These are phyloP conservation scores for Chitala chitala DNA, from an alignment of 2,113 vertebrate species.

Conservation along the genomic window DNA sequence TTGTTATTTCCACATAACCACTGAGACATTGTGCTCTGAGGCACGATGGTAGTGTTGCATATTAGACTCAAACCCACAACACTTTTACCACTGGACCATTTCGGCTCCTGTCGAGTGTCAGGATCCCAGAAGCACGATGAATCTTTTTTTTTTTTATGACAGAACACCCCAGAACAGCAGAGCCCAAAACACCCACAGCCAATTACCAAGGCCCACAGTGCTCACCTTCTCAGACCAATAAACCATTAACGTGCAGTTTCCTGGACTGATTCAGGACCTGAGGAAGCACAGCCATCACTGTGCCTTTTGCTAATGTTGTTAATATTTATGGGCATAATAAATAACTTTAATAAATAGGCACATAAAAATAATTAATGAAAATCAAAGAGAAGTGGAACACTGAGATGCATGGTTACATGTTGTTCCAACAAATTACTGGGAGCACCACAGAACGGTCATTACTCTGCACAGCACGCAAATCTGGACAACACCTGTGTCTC, in stretches of 20 bases:
- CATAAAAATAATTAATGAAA: slow-evolving; percentile 75
- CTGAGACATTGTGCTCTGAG: not conserved
- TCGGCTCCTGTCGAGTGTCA: not conserved
- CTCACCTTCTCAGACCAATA: slow-evolving; percentile 39
- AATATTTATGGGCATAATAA: slow-evolving; percentile 93
- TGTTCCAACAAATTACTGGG: slow-evolving; percentile 88
- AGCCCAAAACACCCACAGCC: slow-evolving; percentile 11
- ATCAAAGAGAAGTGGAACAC: slow-evolving; percentile 71
- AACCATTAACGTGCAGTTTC: slow-evolving; percentile 52
- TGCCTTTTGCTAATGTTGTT: slow-evolving; percentile 73
- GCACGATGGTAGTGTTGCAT: not conserved
- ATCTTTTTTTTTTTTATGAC: not conserved
- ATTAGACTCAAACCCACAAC: slow-evolving; percentile 8
- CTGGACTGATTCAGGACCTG: slow-evolving; percentile 51
- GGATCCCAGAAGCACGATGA: not conserved
- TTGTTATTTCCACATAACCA: not conserved
- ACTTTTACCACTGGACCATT: not conserved
- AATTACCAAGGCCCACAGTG: slow-evolving; percentile 11
- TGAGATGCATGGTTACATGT: slow-evolving; percentile 88
- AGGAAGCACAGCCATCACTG: slow-evolving; percentile 63
- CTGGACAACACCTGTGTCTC: slow-evolving; percentile 80
- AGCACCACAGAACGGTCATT: slow-evolving; percentile 71
- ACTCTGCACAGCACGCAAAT: slow-evolving; percentile 70
- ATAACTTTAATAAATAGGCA: slow-evolving; percentile 77
- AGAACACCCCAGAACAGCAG: not conserved